Conservation (phyloP, 2,113 vertebrate species). For the Triplophysa rosa region DNA sequence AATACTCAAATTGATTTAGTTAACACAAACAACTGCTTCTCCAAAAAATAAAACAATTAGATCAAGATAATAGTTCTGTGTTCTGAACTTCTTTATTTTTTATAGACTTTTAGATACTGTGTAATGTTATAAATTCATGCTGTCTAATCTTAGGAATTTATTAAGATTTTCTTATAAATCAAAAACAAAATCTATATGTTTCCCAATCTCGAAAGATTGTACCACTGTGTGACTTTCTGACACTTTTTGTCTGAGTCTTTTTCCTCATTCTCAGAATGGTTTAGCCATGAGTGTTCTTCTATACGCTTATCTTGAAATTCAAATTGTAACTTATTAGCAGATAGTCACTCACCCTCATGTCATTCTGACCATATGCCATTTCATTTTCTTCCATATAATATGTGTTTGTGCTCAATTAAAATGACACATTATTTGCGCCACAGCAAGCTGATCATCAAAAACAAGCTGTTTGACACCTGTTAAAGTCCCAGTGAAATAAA, state of each 20-base stretch:
- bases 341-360: not conserved
- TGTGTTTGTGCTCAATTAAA: too few species aligned
- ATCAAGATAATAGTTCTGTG: too few species aligned
- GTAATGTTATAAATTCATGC: too few species aligned
- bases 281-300: not conserved
- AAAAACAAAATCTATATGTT: not conserved
- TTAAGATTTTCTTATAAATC: too few species aligned
- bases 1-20: not conserved
- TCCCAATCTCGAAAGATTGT: not conserved
- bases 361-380: not conserved
- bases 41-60: not conserved
- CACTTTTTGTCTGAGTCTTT: not conserved
- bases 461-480: too few species aligned
- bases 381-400: not conserved
- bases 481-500: too few species aligned
- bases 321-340: conserved; percentile 1
- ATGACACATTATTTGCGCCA: too few species aligned
- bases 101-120: too few species aligned
- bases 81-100: too few species aligned
- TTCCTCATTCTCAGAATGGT: conserved; percentile 12
- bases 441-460: too few species aligned
- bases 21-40: not conserved
- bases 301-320: not conserved
- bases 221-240: not conserved
- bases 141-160: not conserved